Conservation (phyloP, 2,797 vertebrate genomes). For the Takifugu rubripes region DNA sequence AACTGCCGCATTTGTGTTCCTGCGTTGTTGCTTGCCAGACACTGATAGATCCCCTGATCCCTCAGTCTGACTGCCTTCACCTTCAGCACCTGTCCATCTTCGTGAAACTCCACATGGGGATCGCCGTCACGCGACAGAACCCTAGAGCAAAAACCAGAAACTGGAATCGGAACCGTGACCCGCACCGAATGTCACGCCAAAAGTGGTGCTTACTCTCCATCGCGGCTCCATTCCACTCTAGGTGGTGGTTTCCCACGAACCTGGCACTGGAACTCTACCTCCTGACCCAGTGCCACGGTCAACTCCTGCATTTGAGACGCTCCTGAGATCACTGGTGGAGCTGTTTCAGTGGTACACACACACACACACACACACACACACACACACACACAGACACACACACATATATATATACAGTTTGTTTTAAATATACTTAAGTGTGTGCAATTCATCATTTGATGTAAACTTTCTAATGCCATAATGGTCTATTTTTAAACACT, state of each 20-base stretch:
- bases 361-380: slow-evolving; percentile 10
- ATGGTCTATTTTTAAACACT: too few relatives aligned
- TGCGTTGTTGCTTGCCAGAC: slow-evolving; percentile 83
- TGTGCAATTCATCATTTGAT: neutral
- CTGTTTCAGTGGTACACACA: slow-evolving; percentile 53
- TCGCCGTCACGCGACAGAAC: slow-evolving; percentile 74
- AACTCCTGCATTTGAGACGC: slow-evolving; percentile 75
- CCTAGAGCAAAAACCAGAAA: slow-evolving; percentile 51
- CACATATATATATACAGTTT: neutral
- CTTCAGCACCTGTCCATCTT: slow-evolving; percentile 78
- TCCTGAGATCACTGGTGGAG: slow-evolving; percentile 81
- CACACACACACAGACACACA: neutral
- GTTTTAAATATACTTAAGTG: neutral
- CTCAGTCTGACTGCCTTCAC: slow-evolving; percentile 74
- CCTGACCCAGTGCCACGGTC: slow-evolving; percentile 71
- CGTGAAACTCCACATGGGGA: slow-evolving; percentile 76
- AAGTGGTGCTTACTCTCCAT: slow-evolving; percentile 79
- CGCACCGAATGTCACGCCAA: slow-evolving; percentile 7
- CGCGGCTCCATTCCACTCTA: slow-evolving; percentile 85
- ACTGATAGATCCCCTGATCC: slow-evolving; percentile 85
- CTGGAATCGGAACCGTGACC: neutral
- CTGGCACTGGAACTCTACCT: slow-evolving; percentile 78
- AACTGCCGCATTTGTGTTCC: slow-evolving; percentile 85
- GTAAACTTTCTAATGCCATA: too few relatives aligned
- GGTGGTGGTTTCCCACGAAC: slow-evolving; percentile 78